Conservation (phyloP, 2,888 invertebrate species). For the Drosophila pegasa region DNA sequence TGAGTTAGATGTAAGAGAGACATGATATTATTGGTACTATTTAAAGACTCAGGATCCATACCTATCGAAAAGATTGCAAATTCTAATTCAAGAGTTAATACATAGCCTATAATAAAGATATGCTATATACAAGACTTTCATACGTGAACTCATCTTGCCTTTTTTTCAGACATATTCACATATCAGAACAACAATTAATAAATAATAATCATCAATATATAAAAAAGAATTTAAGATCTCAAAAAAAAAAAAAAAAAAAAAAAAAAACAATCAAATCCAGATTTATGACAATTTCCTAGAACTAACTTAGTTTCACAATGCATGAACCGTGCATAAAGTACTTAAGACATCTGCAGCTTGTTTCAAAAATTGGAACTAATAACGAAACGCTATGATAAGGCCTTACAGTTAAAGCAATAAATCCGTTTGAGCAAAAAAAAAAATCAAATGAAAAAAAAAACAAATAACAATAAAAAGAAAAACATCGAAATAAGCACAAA, state of each 20-base stretch:
- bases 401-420: not conserved
- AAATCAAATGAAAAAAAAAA: not conserved
- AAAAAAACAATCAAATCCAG: not conserved
- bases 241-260: not conserved
- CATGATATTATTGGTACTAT: too few relatives aligned
- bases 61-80: too few relatives aligned
- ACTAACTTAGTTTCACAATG: not conserved
- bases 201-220: not conserved
- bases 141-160: too few relatives aligned
- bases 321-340: not conserved
- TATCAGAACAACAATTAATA: not conserved
- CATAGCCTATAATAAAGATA: too few relatives aligned
- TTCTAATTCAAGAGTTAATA: too few relatives aligned
- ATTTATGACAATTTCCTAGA: not conserved
- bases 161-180: too few relatives aligned
- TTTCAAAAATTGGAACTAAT: not conserved
- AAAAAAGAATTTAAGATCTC: not conserved
- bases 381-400: constrained; percentile 5
- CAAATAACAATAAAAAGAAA: constrained; percentile 5
- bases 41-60: too few relatives aligned
- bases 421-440: constrained; percentile 18
- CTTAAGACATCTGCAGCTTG: not conserved
- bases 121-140: too few relatives aligned
- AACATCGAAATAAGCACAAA: constrained; percentile 21
- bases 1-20: too few relatives aligned